Base-by-base conservation (phyloP, 64 coral and sea anemone species). In the Astreopora myriophthalma region DNA sequence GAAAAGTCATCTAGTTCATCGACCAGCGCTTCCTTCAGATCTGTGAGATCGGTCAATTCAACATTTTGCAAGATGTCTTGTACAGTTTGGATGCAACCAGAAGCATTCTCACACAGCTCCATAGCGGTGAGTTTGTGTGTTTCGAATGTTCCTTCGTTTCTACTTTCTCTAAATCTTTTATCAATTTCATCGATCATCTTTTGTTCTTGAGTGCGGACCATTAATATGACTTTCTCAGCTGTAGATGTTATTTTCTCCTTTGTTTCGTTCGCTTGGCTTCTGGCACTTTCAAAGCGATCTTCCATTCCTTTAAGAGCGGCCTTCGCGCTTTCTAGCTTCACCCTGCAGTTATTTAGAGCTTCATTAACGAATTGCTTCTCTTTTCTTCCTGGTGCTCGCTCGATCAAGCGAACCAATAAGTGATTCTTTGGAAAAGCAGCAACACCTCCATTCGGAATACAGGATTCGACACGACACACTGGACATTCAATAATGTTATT, bases 361-460 rank as follows among this genome's bases (percentile, higher is more conserved):
- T 94, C 85, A 73, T 94, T 89, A 44, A 94, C 89, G 10, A 58
- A 86, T 32, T 86, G 55, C 22, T 89, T 92, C 74, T 93, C 94
- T 72, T 71, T 92, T 85, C 90, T 75, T 78, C 94, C 94, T 14
- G 94, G 94, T 6, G 71, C 69, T 19, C 83, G 65, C 26, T 96
- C 94, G 8, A 93, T 93, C 77, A 96, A 86, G 13, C 91, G 82
- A 44, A 93, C 91, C 19, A 96, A 48, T 0, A 96, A 64, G 77
- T 92, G 86, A 27, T 96, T 96, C 9, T 91, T 96, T 8, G 94
- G 94, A 38, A 96, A 84, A 31, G 75, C 76, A 70, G 80, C 71
- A 10, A 93, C 79, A 1, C 94, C 90, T 14, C 69, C 86, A 7
- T 67, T 6, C 0, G 94, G 90, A 35, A 96, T 42, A 31, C n/a